Conservation (phyloP, 2,888 invertebrate species). For the Copidosoma aretas region DNA sequence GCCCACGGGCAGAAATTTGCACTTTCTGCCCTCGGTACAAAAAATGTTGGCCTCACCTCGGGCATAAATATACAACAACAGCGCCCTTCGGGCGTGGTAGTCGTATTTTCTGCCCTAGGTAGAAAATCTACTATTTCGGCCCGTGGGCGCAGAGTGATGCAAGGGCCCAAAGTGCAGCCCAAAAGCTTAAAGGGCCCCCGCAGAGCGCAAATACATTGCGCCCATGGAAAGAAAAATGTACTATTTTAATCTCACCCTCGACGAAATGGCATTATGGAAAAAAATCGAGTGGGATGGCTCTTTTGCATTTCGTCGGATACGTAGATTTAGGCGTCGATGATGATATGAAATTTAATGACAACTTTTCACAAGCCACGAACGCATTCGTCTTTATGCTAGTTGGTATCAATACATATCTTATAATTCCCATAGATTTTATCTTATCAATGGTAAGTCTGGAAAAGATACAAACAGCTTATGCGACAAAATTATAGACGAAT, state of each 20-base stretch:
- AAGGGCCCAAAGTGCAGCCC: too few relatives aligned
- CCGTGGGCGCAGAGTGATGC: too few relatives aligned
- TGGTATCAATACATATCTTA: constrained; percentile 29
- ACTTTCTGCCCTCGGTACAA: too few relatives aligned
- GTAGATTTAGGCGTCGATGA: constrained; percentile 40
- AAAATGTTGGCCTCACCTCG: too few relatives aligned
- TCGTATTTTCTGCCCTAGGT: too few relatives aligned
- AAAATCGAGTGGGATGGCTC: constrained; percentile 29
- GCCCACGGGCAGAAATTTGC: too few relatives aligned
- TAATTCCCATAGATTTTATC: constrained; percentile 31
- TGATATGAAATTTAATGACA: neutral
- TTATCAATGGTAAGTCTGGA: constrained; percentile 27
- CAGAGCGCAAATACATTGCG: too few relatives aligned
- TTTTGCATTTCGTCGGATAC: constrained; percentile 39
- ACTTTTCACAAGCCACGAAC: constrained; percentile 19
- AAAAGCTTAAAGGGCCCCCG: too few relatives aligned
- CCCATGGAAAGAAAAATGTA: too few relatives aligned
- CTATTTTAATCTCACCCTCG: constrained; percentile 22
- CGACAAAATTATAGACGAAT: constrained; percentile 19
- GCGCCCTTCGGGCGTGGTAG: too few relatives aligned
- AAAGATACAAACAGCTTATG: constrained; percentile 21
- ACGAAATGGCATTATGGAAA: constrained; percentile 31
- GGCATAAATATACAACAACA: too few relatives aligned
- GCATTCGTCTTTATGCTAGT: constrained; percentile 32
- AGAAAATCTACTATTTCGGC: too few relatives aligned